A percentile compares a stretch with the other conserved stretches of the same genome.
phyloP scores from a whole-genome alignment of 2,888 invertebrate genomes.

The Dynastes grantii region DNA sequence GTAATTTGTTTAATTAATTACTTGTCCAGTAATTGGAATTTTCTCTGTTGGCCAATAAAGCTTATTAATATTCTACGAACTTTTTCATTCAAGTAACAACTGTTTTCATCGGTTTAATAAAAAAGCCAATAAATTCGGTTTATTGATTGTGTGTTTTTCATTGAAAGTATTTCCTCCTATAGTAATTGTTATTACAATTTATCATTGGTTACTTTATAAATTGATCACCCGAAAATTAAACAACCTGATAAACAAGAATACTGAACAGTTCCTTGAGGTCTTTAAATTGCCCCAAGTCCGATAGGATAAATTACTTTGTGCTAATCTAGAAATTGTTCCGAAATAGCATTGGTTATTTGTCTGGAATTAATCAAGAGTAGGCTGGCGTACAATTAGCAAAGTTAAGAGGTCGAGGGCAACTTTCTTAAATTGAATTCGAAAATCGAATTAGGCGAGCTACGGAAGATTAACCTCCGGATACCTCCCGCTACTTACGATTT shows the following conservation, averaged over 20 bases:
- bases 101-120: no score
- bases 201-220: conserved; percentile 29
- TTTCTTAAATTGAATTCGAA: conserved; percentile 43
- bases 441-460: conserved; percentile 15
- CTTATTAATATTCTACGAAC: no score
- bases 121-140: no score
- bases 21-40: no score
- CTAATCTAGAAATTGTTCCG: conserved; percentile 56
- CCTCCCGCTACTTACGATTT: conserved; percentile 3
- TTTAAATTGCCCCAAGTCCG: conserved; percentile 57
- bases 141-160: no score
- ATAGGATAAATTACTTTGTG: conserved; percentile 58
- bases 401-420: conserved; percentile 43
- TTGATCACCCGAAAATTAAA: conserved; percentile 16
- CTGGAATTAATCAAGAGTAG: conserved; percentile 57
- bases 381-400: conserved; percentile 36
- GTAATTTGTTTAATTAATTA: no score
- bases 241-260: conserved; percentile 10
- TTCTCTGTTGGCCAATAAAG: no score
- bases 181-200: neutral
- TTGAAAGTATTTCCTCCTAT: no score
- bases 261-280: conserved; percentile 48
- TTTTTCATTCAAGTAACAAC: no score
- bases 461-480: neutral
- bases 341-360: conserved; percentile 56